These are phyloP conservation scores for Ormyrus pomaceus DNA, from an alignment of 2,888 invertebrate genomes.

Conservation along the genomic window DNA sequence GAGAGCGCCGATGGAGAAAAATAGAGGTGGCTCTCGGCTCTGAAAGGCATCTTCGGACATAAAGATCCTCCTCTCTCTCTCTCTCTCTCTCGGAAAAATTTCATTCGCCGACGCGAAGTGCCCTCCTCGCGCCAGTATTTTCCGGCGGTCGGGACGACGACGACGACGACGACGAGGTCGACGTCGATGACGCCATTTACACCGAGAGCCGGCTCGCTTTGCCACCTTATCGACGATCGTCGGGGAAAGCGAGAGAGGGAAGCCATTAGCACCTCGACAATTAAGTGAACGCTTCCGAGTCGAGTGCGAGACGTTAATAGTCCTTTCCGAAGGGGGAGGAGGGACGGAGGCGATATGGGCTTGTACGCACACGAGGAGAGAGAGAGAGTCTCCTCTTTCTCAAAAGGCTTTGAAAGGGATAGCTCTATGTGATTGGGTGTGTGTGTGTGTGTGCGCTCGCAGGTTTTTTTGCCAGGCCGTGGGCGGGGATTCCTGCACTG, in stretches of 20 bases:
- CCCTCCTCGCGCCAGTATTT: conserved; percentile 19
- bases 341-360: background rate
- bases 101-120: conserved; percentile 32
- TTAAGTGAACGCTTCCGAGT: conserved; percentile 66
- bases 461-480: background rate
- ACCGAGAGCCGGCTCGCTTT: conserved; percentile 50
- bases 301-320: conserved; percentile 16
- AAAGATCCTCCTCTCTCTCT: background rate
- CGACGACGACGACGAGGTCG: conserved; percentile 62
- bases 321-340: background rate
- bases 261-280: conserved; percentile 69
- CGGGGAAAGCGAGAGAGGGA: conserved; percentile 45
- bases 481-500: background rate
- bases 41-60: background rate
- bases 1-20: background rate
- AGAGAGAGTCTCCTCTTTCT: conserved; percentile 42
- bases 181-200: conserved; percentile 66
- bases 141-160: conserved; percentile 60
- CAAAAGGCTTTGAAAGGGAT: conserved; percentile 53
- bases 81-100: conserved; percentile 9
- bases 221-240: conserved; percentile 35
- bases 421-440: conserved; percentile 15
- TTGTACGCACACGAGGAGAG: background rate
- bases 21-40: background rate
- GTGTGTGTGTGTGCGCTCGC: background rate